A percentile compares a stretch with the other conserved stretches of the same genome.
These are phyloP conservation scores for Acromyrmex echinatior DNA, from an alignment of 1,140 invertebrate genomes.

Conservation along the genomic window DNA sequence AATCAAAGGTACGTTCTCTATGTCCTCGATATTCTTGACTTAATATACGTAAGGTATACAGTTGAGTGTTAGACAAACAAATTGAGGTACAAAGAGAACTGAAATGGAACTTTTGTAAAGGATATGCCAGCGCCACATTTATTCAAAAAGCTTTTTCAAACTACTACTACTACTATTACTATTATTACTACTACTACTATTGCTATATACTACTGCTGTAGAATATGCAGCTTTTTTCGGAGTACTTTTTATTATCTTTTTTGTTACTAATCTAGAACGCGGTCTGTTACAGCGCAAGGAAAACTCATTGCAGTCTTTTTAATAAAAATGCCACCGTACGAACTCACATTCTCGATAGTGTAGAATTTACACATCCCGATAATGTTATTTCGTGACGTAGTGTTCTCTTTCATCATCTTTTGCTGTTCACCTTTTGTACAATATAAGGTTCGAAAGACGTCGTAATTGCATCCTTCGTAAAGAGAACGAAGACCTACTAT, in stretches of 20 bases:
- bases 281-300: slow-evolving; percentile 29
- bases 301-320: slow-evolving; percentile 18
- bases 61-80: slow-evolving; percentile 16
- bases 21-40: neutral
- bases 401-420: slow-evolving; percentile 40
- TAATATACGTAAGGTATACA: neutral
- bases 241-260: slow-evolving; percentile 35
- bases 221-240: slow-evolving; percentile 15
- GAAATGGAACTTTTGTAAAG: slow-evolving; percentile 41
- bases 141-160: slow-evolving; percentile 28
- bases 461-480: slow-evolving; percentile 70
- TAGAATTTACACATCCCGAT: slow-evolving; percentile 37
- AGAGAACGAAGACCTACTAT: slow-evolving; percentile 70
- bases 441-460: slow-evolving; percentile 63
- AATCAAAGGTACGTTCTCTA: neutral
- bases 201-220: neutral
- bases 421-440: slow-evolving; percentile 20
- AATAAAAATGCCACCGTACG: slow-evolving; percentile 28
- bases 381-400: slow-evolving; percentile 41
- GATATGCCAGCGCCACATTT: slow-evolving; percentile 36
- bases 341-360: slow-evolving; percentile 3
- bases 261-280: slow-evolving; percentile 21
- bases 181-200: neutral
- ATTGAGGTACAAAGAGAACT: slow-evolving; percentile 33
- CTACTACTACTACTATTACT: slow-evolving; percentile 21